Conservation (phyloP, 2,888 invertebrate genomes). For the Latrodectus elegans region DNA sequence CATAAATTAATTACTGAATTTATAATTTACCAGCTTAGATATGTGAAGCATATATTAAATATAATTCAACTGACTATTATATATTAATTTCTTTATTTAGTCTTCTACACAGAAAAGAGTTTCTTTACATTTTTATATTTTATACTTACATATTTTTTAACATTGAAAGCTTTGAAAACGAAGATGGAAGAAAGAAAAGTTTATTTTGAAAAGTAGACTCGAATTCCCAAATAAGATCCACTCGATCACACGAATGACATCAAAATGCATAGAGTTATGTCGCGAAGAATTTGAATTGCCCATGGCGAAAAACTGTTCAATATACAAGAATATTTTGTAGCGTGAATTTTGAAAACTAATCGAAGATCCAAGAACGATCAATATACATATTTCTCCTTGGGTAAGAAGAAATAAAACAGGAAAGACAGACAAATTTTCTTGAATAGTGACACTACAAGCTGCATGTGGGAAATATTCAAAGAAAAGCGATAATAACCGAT, state of each 20-base stretch:
- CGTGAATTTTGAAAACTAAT: slow-evolving; percentile 40
- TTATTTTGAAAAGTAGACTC: slow-evolving; percentile 20
- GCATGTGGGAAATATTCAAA: slow-evolving; percentile 21
- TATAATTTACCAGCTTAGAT: too few species aligned
- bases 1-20: too few species aligned
- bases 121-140: too few species aligned
- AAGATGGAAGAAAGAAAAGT: not conserved
- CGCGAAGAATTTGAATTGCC: slow-evolving; percentile 54
- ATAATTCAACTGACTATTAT: too few species aligned
- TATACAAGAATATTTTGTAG: slow-evolving; percentile 41
- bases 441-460: slow-evolving; percentile 11
- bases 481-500: slow-evolving; percentile 44
- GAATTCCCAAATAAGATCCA: slow-evolving; percentile 41
- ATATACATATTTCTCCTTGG: slow-evolving; percentile 26
- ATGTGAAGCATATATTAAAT: too few species aligned
- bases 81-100: too few species aligned
- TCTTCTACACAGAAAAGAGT: too few species aligned
- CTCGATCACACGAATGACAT: slow-evolving; percentile 38
- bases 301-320: slow-evolving; percentile 21
- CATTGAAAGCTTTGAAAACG: not conserved
- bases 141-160: too few species aligned
- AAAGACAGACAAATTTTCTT: slow-evolving; percentile 16
- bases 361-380: slow-evolving; percentile 8
- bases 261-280: slow-evolving; percentile 49
- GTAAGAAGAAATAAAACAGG: slow-evolving; percentile 18